Conservation (phyloP, 2,888 invertebrate genomes). For the Tridacna gigas region DNA sequence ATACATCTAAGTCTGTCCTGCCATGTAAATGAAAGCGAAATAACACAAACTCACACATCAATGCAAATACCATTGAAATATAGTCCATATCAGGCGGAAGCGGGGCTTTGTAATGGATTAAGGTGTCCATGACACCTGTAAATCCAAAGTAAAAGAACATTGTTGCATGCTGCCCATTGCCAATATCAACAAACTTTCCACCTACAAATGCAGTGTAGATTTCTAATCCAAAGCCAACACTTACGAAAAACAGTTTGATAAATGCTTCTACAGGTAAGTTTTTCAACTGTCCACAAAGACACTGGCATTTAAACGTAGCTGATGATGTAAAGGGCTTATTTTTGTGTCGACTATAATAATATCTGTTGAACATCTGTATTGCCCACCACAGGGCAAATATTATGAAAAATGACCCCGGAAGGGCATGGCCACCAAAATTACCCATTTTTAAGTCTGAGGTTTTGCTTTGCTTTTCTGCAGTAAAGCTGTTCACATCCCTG, state of each 20-base stretch:
- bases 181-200: constrained; percentile 80
- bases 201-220: constrained; percentile 77
- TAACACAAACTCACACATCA: constrained; percentile 85
- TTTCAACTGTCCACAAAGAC: constrained; percentile 71
- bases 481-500: too few relatives aligned
- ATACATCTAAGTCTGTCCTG: constrained; percentile 80
- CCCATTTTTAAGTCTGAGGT: constrained; percentile 80
- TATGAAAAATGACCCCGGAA: constrained; percentile 85
- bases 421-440: constrained; percentile 85
- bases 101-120: constrained; percentile 80
- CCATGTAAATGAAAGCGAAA: constrained; percentile 86
- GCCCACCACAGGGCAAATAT: constrained; percentile 82
- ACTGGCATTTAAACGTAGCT: constrained; percentile 73
- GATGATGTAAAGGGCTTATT: constrained; percentile 72
- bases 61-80: constrained; percentile 83
- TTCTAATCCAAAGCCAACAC: constrained; percentile 70
- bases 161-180: constrained; percentile 86
- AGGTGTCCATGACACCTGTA: constrained; percentile 84
- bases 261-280: constrained; percentile 71
- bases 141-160: constrained; percentile 86
- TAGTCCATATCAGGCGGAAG: constrained; percentile 85
- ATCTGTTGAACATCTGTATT: constrained; percentile 75
- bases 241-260: constrained; percentile 67
- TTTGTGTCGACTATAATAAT: constrained; percentile 71
- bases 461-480: background rate